Percentiles rank a stretch among this genome's conserved stretches.
phyloP scores from a whole-genome alignment of 92 coral and sea anemone species.

The Virgularia gustaviana region DNA sequence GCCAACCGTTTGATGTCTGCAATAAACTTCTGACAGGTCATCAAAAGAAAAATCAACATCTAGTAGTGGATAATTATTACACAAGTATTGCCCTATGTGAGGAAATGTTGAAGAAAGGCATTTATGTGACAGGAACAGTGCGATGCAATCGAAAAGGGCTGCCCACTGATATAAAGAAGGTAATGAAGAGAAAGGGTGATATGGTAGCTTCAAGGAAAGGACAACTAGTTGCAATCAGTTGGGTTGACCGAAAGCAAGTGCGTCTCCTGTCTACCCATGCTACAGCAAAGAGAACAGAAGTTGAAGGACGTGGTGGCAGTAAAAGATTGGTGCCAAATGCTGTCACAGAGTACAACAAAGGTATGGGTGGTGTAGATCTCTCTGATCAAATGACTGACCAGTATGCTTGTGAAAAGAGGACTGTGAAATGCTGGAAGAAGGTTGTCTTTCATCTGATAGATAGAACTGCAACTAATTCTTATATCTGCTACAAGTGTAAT shows the following conservation, averaged over 20 bases:
- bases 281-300: constrained; percentile 13
- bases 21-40: constrained; percentile 2
- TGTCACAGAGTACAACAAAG: constrained; percentile 52
- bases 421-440: background rate
- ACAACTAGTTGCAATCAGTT: constrained; percentile 35
- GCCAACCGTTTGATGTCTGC: constrained; percentile 13
- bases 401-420: background rate
- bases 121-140: constrained; percentile 11
- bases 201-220: background rate
- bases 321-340: constrained; percentile 28
- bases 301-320: constrained; percentile 27
- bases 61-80: constrained; percentile 18
- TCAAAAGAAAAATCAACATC: background rate
- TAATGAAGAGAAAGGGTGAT: background rate
- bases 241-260: constrained; percentile 51
- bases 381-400: constrained; percentile 48
- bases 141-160: constrained; percentile 5
- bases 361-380: constrained; percentile 57
- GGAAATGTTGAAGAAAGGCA: background rate
- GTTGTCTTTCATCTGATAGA: constrained; percentile 19
- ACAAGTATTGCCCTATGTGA: background rate
- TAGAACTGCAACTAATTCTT: constrained; percentile 4
- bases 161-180: background rate
- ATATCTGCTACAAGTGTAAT: constrained; percentile 7
- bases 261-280: constrained; percentile 40